These are phyloP conservation scores for Plagodis dolabraria DNA, from an alignment of 2,888 invertebrate genomes.

Conservation along the genomic window DNA sequence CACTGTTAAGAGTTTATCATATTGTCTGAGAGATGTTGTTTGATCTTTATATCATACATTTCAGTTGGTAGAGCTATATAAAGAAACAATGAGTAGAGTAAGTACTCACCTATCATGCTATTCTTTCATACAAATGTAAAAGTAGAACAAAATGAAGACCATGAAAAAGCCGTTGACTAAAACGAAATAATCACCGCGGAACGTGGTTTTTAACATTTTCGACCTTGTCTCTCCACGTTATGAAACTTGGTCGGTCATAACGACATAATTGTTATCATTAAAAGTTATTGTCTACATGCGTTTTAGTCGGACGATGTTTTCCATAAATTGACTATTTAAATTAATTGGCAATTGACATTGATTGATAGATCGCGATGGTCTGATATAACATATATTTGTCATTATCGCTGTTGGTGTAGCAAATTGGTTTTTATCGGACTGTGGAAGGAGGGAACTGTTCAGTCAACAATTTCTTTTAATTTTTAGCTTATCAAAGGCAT, in stretches of 20 bases:
- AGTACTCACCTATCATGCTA: too few relatives aligned
- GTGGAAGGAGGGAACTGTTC: too few relatives aligned
- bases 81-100: too few relatives aligned
- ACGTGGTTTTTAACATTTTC: constrained; percentile 38
- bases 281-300: constrained; percentile 11
- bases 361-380: background rate
- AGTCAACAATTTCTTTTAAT: too few relatives aligned
- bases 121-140: too few relatives aligned
- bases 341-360: background rate
- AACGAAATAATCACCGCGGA: constrained; percentile 24
- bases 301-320: constrained; percentile 3
- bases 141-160: background rate
- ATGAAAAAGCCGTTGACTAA: constrained; percentile 1
- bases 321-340: constrained; percentile 1
- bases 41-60: too few relatives aligned
- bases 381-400: background rate
- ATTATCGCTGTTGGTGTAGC: too few relatives aligned
- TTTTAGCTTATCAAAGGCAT: too few relatives aligned
- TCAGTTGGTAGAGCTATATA: too few relatives aligned
- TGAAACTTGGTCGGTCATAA: constrained; percentile 13
- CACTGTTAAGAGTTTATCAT: constrained; percentile 41
- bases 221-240: constrained; percentile 52
- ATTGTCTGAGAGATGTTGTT: constrained; percentile 12
- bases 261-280: constrained; percentile 12
- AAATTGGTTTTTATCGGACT: too few relatives aligned